Conservation (phyloP, 2,113 vertebrate species). For the Trichomycterus rosablanca region DNA sequence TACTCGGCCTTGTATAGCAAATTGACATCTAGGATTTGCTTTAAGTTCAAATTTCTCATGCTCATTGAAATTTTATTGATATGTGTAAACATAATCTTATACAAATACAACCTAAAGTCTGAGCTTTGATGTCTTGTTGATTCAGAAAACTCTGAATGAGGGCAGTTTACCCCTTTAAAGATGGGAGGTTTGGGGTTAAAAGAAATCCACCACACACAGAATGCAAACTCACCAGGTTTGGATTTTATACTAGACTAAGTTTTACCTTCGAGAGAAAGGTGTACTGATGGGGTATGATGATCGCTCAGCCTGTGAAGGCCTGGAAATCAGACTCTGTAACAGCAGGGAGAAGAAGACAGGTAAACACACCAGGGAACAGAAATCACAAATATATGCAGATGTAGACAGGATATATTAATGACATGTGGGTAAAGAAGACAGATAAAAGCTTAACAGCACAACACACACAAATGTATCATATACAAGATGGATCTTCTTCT, state of each 20-base stretch:
- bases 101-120: no score
- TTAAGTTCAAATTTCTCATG: no score
- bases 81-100: no score
- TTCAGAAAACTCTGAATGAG: background rate
- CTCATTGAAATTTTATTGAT: no score
- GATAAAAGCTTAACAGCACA: background rate
- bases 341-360: conserved; percentile 57
- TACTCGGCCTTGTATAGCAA: no score
- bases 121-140: no score
- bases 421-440: background rate
- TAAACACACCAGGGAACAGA: conserved; percentile 37
- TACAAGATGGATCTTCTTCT: no score
- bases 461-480: background rate
- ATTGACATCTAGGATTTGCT: no score
- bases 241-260: conserved; percentile 33
- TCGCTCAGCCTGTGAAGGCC: conserved; percentile 72
- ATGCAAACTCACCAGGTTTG: background rate
- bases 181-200: conserved; percentile 1
- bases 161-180: background rate
- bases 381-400: conserved; percentile 25
- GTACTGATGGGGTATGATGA: conserved; percentile 45
- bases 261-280: conserved; percentile 59
- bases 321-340: conserved; percentile 77
- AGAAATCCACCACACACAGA: conserved; percentile 10
- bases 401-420: conserved; percentile 1